Percentiles rank a stretch among this genome's conserved stretches.
Conservation (phyloP, 2,888 invertebrate species). For the Ennomos erosarius region DNA sequence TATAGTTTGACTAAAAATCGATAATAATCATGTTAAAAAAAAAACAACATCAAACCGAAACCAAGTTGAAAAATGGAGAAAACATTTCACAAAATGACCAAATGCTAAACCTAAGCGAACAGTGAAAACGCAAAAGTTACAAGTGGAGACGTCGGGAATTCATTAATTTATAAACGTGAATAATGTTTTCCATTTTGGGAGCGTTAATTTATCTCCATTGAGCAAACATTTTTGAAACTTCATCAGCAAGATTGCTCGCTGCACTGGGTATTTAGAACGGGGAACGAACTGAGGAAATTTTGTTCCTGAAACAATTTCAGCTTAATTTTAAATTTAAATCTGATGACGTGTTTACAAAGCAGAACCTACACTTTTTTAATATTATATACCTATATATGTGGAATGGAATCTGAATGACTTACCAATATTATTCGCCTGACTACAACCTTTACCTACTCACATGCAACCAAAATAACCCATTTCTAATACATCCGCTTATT, state of each 20-base stretch:
- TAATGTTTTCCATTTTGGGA: slow-evolving; percentile 44
- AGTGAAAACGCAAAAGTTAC: slow-evolving; percentile 15
- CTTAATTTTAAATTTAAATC: slow-evolving; percentile 6
- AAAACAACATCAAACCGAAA: not conserved
- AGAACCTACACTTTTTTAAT: not conserved
- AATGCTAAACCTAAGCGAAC: slow-evolving; percentile 13
- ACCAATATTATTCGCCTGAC: too few species aligned
- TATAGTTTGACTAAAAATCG: too few species aligned
- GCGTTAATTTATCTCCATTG: slow-evolving; percentile 49
- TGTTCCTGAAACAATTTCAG: slow-evolving; percentile 16
- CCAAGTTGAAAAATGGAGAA: not conserved
- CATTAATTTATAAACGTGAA: slow-evolving; percentile 42
- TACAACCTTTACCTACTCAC: too few species aligned
- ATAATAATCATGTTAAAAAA: too few species aligned
- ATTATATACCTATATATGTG: not conserved
- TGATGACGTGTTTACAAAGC: not conserved
- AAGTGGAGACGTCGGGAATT: slow-evolving; percentile 37
- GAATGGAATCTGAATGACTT: too few species aligned
- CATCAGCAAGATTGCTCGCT: slow-evolving; percentile 42
- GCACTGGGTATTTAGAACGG: slow-evolving; percentile 19
- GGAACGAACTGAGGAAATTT: slow-evolving; percentile 25
- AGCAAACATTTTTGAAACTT: slow-evolving; percentile 47
- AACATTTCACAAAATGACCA: too few species aligned
- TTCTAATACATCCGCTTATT: too few species aligned
- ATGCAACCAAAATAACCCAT: too few species aligned